Conservation (phyloP, 2,113 vertebrate species). For the Leptodactylus fuscus region DNA sequence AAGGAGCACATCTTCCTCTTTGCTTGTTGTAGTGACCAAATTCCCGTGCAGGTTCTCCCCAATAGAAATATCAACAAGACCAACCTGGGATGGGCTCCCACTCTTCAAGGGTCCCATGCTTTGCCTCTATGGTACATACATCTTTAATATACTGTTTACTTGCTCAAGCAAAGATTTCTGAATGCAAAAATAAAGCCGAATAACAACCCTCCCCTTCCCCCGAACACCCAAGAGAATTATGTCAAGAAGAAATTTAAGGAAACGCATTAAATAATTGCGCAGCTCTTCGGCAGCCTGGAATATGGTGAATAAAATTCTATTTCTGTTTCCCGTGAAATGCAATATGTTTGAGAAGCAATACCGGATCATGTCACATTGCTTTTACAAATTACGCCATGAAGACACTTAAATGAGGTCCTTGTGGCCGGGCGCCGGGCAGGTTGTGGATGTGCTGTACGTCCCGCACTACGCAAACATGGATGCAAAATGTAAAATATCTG, state of each 20-base stretch:
- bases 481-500: slow-evolving; percentile 7
- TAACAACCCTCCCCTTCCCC: neutral
- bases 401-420: neutral
- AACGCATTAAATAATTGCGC: neutral
- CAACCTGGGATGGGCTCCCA: neutral
- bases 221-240: neutral
- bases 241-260: neutral
- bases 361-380: slow-evolving; percentile 23
- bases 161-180: neutral
- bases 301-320: neutral
- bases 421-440: neutral
- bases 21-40: no score
- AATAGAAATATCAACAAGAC: no score
- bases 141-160: neutral
- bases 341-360: slow-evolving; percentile 17
- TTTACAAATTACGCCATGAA: slow-evolving; percentile 36
- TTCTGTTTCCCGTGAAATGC: neutral
- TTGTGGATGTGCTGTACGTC: neutral
- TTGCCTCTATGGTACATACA: no score
- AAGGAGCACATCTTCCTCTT: no score
- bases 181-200: neutral
- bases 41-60: no score
- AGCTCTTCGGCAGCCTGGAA: neutral
- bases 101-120: neutral
- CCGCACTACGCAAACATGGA: neutral